Evolutionary conservation across 1,140 invertebrate species (phyloP).

Genomic region (Drosophila rhopaloa): DNA sequence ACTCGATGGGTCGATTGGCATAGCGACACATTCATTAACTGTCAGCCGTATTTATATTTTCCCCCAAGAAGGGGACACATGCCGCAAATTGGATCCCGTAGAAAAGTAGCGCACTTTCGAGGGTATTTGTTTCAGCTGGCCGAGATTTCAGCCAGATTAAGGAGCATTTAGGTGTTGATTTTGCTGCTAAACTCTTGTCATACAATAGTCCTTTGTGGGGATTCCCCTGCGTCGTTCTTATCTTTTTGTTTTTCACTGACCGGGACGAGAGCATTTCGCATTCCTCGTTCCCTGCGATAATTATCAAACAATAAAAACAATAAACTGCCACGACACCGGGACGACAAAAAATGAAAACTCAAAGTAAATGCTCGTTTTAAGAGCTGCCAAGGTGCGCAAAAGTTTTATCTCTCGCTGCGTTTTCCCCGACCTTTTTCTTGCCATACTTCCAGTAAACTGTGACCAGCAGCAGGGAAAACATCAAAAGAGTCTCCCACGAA

Average conservation of each 20-base stretch:
- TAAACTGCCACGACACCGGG: slow-evolving; percentile 73
- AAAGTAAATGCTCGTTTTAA: slow-evolving; percentile 24
- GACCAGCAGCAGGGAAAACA: slow-evolving; percentile 70
- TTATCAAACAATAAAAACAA: slow-evolving; percentile 82
- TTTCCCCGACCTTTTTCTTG: slow-evolving; percentile 28
- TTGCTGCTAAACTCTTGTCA: background rate
- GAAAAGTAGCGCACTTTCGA: slow-evolving; percentile 1
- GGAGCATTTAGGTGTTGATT: slow-evolving; percentile 39
- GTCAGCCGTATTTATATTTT: slow-evolving; percentile 13
- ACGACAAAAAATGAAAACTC: slow-evolving; percentile 39
- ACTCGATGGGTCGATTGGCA: slow-evolving; percentile 19
- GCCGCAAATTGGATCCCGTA: slow-evolving; percentile 37
- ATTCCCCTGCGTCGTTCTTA: slow-evolving; percentile 25
- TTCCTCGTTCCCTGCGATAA: slow-evolving; percentile 53
- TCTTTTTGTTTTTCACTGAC: slow-evolving; percentile 62
- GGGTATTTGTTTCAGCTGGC: slow-evolving; percentile 19
- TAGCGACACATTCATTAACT: slow-evolving; percentile 50
- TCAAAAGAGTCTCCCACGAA: slow-evolving; percentile 57
- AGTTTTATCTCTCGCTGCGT: slow-evolving; percentile 65
- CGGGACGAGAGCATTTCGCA: slow-evolving; percentile 43
- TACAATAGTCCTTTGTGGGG: slow-evolving; percentile 57
- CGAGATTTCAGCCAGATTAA: slow-evolving; percentile 35
- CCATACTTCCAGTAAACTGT: slow-evolving; percentile 46
- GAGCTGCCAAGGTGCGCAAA: slow-evolving; percentile 64
- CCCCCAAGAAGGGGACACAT: background rate